Evolutionary conservation across 2,888 invertebrate genomes (phyloP), one percentile per base, ranked within the genome.

Genomic region (Pomacea canaliculata): DNA sequence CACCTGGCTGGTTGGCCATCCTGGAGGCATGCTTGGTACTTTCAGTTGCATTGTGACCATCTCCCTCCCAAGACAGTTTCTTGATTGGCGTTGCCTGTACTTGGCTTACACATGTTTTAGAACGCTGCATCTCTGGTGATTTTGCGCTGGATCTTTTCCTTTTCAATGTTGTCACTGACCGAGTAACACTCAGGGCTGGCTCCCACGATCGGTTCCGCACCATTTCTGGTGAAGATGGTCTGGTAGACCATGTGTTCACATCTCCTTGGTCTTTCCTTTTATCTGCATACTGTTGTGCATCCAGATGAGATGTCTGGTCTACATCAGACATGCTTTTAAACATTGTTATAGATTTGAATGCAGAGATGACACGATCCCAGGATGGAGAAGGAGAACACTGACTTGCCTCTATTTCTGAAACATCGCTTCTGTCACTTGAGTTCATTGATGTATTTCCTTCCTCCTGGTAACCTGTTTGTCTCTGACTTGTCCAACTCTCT

Each of bases 401-500:
- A 60, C n/a, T 67, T 8, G 68, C 74, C 74, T 74, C 74, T 68
- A 74, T 74, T 19, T 74, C 74, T 37, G 74, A 74, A 67, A 69
- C 27, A 48, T 74, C 74, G 46, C 74, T 74, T 7, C 18, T 18
- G 9, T 51, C 69, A 27, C 74, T 74, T 9, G 69, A 68, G 9
- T 68, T 68, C 5, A 19, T n/a, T 68, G 68, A 68, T 0, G 19
- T 9, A 46, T 46, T 68, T 12, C 48, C 68, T 19, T 68, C 68
- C 5, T 27, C 27, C n/a, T 27, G 37, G 10, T 12, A 46, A 27
- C 27, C 68, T 23, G 63, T 2, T 63, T 27, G 19, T 9, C 63
- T 63, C 9, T 23, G 8, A 27, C 19, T 63, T 63, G 23, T 27
- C 27, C n/a, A 63, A 12, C 63, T 27, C 63, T 63, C 23, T 1